phyloP scores from a whole-genome alignment of 2,797 vertebrate species.

The Oreochromis mossambicus region DNA sequence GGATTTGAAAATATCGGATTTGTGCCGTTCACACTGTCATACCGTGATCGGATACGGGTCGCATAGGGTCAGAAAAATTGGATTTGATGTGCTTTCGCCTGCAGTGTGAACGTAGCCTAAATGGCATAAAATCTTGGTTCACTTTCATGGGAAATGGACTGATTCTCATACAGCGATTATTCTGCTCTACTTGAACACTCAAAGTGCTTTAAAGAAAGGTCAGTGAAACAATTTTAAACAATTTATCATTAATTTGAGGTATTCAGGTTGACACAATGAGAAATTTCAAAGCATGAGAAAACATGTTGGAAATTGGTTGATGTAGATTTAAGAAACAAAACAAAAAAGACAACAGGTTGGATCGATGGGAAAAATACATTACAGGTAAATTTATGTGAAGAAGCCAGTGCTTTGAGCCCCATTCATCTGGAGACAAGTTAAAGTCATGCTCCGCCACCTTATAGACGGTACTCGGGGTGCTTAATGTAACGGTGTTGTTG shows the following conservation, averaged over 20 bases:
- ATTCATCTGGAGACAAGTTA: not conserved
- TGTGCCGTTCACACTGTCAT: too few species aligned
- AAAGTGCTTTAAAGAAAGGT: not conserved
- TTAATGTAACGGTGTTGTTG: not conserved
- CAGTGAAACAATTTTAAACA: fast-evolving
- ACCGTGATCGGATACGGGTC: too few species aligned
- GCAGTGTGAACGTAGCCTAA: too few species aligned
- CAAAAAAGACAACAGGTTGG: not conserved
- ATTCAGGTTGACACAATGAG: not conserved
- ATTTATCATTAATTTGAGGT: not conserved
- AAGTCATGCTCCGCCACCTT: fast-evolving
- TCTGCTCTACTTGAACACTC: not conserved
- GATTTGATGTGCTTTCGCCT: too few species aligned
- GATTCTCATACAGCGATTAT: not conserved
- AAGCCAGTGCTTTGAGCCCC: not conserved
- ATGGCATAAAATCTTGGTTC: fast-evolving
- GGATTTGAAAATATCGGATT: too few species aligned
- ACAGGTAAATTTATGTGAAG: not conserved
- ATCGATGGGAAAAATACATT: not conserved
- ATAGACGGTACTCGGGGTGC: not conserved
- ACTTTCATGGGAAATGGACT: not conserved
- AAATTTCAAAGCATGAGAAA: not conserved
- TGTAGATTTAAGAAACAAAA: not conserved
- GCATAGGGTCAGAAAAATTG: too few species aligned
- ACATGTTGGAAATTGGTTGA: not conserved